Percentiles rank a stretch among this genome's conserved stretches.
phyloP scores from a whole-genome alignment of 2,888 invertebrate genomes.

The Mimachlamys varia region DNA sequence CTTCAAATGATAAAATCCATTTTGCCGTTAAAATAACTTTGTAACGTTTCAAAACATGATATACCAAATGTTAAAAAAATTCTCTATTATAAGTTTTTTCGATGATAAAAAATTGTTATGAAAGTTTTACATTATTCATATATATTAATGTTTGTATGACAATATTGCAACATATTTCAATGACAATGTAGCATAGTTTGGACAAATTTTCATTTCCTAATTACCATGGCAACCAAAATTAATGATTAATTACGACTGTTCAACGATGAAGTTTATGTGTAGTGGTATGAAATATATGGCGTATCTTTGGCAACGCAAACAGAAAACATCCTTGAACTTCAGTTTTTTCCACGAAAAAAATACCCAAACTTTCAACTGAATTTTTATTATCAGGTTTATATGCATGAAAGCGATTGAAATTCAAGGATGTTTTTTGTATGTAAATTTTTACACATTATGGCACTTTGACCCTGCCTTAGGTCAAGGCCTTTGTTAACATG shows the following conservation, averaged over 20 bases:
- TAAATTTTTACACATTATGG: conserved; percentile 25
- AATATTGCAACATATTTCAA: conserved; percentile 25
- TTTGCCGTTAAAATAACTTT: not conserved
- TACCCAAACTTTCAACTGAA: not conserved
- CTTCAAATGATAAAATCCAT: conserved; percentile 14
- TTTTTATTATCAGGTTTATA: not conserved
- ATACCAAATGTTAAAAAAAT: not conserved
- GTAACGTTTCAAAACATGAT: not conserved
- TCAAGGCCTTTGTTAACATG: not conserved
- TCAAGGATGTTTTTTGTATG: conserved; percentile 13
- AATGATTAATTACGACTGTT: not conserved
- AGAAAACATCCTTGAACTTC: conserved; percentile 7
- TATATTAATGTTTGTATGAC: not conserved
- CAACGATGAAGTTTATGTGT: not conserved
- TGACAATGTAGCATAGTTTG: not conserved
- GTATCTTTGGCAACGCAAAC: not conserved
- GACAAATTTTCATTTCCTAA: not conserved
- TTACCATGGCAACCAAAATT: not conserved
- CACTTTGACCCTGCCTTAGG: conserved; percentile 12
- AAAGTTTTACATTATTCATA: not conserved
- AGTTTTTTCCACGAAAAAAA: not conserved
- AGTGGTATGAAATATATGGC: conserved; percentile 8
- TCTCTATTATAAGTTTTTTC: not conserved
- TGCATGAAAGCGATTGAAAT: not conserved
- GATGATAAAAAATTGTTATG: not conserved